These are phyloP conservation scores for Hydra vulgaris DNA, from an alignment of 30 jellyfish, hydroid and myxozoan genomes.

Conservation along the genomic window DNA sequence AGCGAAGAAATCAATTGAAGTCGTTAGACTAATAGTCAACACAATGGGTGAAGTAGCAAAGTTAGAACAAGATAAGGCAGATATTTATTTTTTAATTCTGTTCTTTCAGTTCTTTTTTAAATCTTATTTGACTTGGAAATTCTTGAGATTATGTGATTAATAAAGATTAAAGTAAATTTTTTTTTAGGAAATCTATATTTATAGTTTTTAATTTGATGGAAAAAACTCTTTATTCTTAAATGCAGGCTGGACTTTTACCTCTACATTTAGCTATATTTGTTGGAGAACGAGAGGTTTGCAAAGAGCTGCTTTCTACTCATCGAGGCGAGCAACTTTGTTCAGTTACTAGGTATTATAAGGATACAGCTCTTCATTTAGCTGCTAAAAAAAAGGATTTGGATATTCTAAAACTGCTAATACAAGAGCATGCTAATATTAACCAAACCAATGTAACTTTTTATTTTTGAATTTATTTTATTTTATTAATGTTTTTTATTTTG, in stretches of 20 bases:
- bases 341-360: conserved; percentile 29
- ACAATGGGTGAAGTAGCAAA: neutral
- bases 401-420: conserved; percentile 30
- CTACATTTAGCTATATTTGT: conserved; percentile 57
- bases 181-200: no score
- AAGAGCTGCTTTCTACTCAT: conserved; percentile 49
- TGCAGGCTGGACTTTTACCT: conserved; percentile 64
- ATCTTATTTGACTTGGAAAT: no score
- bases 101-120: no score
- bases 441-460: conserved; percentile 29
- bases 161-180: no score
- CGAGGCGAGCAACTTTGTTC: conserved; percentile 41
- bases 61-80: neutral
- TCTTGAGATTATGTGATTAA: no score
- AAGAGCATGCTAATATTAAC: conserved; percentile 36
- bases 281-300: conserved; percentile 36
- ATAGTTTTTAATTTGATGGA: no score
- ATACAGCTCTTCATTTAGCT: conserved; percentile 63
- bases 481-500: neutral
- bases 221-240: no score
- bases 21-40: conserved; percentile 32
- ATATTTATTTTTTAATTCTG: neutral
- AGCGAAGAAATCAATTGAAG: conserved; percentile 55
- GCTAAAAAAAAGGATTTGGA: conserved; percentile 53
- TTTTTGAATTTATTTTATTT: no score